A percentile compares a stretch with the other conserved stretches of the same genome.
These are phyloP conservation scores for Nothoprocta pentlandii DNA, from an alignment of 2,113 vertebrate species.

Conservation along the genomic window DNA sequence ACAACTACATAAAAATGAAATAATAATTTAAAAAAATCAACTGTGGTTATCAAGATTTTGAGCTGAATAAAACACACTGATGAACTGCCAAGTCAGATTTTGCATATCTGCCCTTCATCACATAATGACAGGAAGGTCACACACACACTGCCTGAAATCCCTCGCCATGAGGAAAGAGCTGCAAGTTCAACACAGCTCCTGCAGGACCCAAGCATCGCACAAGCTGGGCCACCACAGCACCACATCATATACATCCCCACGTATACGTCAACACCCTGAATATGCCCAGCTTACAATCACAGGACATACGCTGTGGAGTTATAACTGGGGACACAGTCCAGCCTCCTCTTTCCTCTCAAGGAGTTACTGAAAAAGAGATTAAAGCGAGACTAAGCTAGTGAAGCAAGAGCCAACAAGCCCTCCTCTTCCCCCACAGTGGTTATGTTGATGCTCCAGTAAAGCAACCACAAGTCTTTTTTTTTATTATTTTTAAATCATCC, in stretches of 20 bases:
- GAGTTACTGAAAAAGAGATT: not conserved
- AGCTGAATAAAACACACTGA: not conserved
- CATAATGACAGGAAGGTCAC: not conserved
- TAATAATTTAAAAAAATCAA: not conserved
- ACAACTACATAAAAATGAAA: not conserved
- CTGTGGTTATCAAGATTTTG: not conserved
- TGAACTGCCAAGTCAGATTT: not conserved
- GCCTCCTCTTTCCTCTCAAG: not conserved
- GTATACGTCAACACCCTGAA: not conserved
- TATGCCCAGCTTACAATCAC: not conserved
- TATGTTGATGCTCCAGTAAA: not conserved
- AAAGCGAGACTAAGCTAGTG: not conserved
- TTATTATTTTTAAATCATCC: no score
- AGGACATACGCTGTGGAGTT: not conserved
- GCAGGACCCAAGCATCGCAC: not conserved
- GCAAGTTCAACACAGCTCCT: not conserved
- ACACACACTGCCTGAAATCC: not conserved
- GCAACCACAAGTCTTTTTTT: not conserved
- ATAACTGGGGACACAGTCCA: accelerated
- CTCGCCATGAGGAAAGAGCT: accelerated
- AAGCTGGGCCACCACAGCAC: not conserved
- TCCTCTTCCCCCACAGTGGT: not conserved
- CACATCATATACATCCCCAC: not conserved
- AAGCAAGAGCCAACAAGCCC: not conserved
- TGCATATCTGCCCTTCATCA: accelerated